A percentile compares a stretch with the other conserved stretches of the same genome.
Evolutionary conservation across 2,888 invertebrate species (phyloP).

Genomic region (Branchellion lobata): DNA sequence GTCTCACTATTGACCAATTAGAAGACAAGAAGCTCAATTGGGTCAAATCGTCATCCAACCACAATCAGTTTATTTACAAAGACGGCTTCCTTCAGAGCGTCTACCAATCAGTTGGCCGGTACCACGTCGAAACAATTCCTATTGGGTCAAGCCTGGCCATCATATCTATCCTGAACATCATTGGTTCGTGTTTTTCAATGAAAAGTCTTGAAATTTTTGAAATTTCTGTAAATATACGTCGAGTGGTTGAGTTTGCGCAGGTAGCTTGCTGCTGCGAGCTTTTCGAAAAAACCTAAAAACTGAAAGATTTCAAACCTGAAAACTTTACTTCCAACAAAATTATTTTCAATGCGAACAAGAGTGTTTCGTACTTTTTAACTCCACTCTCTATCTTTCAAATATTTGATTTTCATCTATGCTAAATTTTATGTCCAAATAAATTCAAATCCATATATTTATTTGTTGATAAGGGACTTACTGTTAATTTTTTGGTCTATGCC

Average conservation of each 20-base stretch:
- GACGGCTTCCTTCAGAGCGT: conserved; percentile 6
- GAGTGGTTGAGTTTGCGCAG: not conserved
- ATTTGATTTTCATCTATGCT: no score
- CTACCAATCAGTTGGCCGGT: conserved; percentile 15
- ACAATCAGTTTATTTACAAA: conserved; percentile 10
- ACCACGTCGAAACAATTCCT: conserved; percentile 29
- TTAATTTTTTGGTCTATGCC: no score
- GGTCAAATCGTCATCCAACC: conserved; percentile 34
- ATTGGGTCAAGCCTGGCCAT: conserved; percentile 27
- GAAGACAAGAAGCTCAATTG: conserved; percentile 30
- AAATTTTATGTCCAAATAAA: no score
- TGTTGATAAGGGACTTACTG: no score
- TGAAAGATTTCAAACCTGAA: not conserved
- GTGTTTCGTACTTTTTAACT: no score
- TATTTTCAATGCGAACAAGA: no score
- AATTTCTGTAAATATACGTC: not conserved
- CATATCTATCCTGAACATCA: conserved; percentile 42
- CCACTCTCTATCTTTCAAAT: no score
- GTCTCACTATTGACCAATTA: not conserved
- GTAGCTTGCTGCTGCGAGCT: not conserved
- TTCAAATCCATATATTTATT: no score
- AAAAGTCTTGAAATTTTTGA: not conserved
- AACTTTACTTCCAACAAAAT: not conserved
- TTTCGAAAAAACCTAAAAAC: not conserved
- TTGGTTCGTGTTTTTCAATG: conserved; percentile 21